A percentile compares a stretch with the other conserved stretches of the same genome.
These are phyloP conservation scores for Rotaria macrura DNA, from an alignment of 2,888 invertebrate genomes.

Conservation along the genomic window DNA sequence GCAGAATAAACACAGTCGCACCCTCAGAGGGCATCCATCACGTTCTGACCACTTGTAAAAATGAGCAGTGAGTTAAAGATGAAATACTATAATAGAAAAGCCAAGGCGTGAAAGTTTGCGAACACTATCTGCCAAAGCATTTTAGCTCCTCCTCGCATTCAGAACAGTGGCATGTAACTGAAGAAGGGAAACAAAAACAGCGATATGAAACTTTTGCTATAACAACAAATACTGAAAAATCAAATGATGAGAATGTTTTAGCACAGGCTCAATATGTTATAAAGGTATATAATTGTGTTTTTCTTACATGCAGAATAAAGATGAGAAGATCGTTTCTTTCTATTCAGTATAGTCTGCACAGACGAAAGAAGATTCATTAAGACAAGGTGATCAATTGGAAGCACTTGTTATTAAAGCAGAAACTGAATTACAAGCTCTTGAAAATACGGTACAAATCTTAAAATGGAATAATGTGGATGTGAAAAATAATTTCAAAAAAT, in stretches of 20 bases:
- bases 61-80: too few relatives aligned
- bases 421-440: conserved; percentile 73
- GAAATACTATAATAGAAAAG: too few relatives aligned
- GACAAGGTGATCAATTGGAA: conserved; percentile 69
- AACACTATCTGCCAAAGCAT: too few relatives aligned
- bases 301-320: neutral
- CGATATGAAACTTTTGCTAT: neutral
- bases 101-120: too few relatives aligned
- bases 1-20: too few relatives aligned
- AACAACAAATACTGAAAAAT: neutral
- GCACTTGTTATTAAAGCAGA: conserved; percentile 67
- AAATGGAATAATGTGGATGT: conserved; percentile 68
- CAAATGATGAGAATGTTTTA: neutral
- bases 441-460: conserved; percentile 72
- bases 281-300: neutral
- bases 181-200: neutral
- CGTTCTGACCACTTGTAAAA: too few relatives aligned
- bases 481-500: conserved; percentile 58
- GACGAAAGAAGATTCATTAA: conserved; percentile 49
- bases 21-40: too few relatives aligned
- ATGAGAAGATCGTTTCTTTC: neutral
- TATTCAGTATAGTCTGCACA: conserved; percentile 45
- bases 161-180: neutral
- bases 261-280: conserved; percentile 4
- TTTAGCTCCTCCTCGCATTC: too few relatives aligned